Percentiles rank a stretch among this genome's conserved stretches.
Evolutionary conservation across 2,888 invertebrate genomes (phyloP).

Genomic region (Allacma fusca): DNA sequence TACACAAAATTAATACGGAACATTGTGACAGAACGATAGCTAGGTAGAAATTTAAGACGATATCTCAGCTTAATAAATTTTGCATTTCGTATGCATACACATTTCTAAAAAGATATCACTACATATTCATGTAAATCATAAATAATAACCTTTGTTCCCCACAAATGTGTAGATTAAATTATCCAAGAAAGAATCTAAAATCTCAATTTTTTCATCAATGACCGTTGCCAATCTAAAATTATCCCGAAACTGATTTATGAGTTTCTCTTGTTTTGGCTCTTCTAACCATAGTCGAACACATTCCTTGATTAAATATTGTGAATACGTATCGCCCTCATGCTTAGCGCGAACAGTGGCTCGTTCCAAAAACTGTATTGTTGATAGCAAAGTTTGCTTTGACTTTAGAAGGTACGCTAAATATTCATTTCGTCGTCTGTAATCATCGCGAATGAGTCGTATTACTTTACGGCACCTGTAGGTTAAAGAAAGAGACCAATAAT

Average conservation of each 20-base stretch:
- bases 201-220: conserved; percentile 90
- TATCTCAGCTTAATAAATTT: no score
- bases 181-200: conserved; percentile 82
- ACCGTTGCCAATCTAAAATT: conserved; percentile 82
- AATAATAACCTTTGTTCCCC: conserved; percentile 54
- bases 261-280: conserved; percentile 71
- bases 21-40: no score
- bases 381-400: conserved; percentile 80
- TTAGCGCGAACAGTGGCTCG: conserved; percentile 71
- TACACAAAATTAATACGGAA: conserved; percentile 1
- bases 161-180: conserved; percentile 63
- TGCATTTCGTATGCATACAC: no score
- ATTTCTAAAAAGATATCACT: no score
- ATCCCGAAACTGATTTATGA: conserved; percentile 77
- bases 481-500: conserved; percentile 45
- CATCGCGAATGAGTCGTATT: conserved; percentile 77
- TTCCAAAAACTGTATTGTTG: conserved; percentile 62
- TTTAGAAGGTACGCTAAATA: conserved; percentile 83
- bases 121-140: no score
- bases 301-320: conserved; percentile 76
- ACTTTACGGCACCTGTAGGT: conserved; percentile 80
- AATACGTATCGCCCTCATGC: conserved; percentile 76
- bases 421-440: conserved; percentile 78
- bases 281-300: conserved; percentile 84
- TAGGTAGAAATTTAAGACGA: no score